Evolutionary conservation across 2,113 vertebrate species (phyloP).

Genomic region (Lycocorax pyrrhopterus): DNA sequence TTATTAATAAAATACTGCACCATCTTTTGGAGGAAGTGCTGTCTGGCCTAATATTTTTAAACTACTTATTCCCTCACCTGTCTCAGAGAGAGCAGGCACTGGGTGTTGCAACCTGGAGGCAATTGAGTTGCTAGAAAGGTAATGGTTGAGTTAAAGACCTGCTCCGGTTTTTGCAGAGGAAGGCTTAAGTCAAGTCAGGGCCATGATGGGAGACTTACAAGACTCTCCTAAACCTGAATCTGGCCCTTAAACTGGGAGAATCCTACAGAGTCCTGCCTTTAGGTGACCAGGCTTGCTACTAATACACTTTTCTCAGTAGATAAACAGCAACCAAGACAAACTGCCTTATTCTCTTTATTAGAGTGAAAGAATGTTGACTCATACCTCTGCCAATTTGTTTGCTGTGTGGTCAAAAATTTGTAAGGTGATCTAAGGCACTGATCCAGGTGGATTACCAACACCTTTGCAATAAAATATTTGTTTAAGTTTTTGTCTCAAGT

Average conservation of each 20-base stretch:
- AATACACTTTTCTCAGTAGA: neutral
- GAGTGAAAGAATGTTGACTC: conserved; percentile 8
- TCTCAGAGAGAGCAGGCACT: neutral
- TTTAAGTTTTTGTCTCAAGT: neutral
- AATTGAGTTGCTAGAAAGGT: neutral
- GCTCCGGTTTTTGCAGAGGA: neutral
- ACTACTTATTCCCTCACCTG: neutral
- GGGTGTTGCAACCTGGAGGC: neutral
- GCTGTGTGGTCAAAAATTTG: neutral
- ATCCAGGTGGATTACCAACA: neutral
- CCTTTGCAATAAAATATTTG: neutral
- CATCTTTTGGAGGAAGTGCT: neutral
- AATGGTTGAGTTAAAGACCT: neutral
- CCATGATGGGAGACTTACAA: fast-evolving
- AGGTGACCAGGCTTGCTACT: neutral
- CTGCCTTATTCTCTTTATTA: neutral
- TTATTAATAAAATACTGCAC: neutral
- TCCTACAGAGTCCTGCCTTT: neutral
- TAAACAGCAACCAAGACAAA: neutral
- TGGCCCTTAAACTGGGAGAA: neutral
- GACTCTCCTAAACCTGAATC: neutral
- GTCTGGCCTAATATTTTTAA: neutral
- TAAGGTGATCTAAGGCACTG: neutral
- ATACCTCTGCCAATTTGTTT: neutral
- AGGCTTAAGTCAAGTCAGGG: neutral